These are phyloP conservation scores for Semaprochilodus insignis DNA, from an alignment of 2,797 vertebrate genomes.

Conservation along the genomic window DNA sequence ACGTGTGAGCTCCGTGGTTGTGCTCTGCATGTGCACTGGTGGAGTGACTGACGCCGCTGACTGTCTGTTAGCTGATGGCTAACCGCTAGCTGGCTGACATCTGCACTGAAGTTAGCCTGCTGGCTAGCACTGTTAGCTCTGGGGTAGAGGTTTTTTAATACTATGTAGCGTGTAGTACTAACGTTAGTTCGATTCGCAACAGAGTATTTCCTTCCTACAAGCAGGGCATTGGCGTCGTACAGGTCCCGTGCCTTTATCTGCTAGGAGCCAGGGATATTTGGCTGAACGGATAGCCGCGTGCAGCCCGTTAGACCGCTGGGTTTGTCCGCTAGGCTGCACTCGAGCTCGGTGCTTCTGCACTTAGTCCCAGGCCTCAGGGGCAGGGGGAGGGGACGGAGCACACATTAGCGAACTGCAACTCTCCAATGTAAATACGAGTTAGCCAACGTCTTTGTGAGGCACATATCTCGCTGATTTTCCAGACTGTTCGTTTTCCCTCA, in stretches of 20 bases:
- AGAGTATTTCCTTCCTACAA: too few relatives aligned
- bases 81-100: constrained; percentile 49
- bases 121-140: neutral
- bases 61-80: neutral
- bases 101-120: constrained; percentile 46
- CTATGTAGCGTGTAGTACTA: neutral
- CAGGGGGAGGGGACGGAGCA: constrained; percentile 46
- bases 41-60: constrained; percentile 25
- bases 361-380: constrained; percentile 66
- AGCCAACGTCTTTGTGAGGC: neutral
- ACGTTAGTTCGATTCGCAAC: neutral
- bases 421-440: neutral
- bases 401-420: neutral
- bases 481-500: neutral
- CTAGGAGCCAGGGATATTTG: neutral
- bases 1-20: neutral
- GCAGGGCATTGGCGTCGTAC: neutral
- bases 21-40: constrained; percentile 67
- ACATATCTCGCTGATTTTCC: too few relatives aligned
- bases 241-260: neutral
- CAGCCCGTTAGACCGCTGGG: neutral
- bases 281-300: neutral
- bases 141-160: neutral
- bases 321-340: constrained; percentile 67
- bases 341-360: constrained; percentile 71